Evolutionary conservation across 2,888 invertebrate genomes (phyloP).

Genomic region (Trichopria drosophilae): DNA sequence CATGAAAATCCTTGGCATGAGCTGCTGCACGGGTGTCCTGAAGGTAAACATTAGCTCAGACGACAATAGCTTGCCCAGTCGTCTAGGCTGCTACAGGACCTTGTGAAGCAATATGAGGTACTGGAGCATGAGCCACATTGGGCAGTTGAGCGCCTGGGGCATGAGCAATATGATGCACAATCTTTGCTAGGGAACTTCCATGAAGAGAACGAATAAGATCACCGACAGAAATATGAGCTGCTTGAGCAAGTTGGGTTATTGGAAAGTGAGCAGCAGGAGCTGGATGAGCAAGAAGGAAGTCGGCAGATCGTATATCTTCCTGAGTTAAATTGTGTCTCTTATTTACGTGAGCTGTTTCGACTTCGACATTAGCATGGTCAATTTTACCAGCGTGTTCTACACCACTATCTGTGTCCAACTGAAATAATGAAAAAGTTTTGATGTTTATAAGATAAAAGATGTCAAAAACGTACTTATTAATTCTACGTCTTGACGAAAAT

Average conservation of each 20-base stretch:
- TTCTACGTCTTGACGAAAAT: too few relatives aligned
- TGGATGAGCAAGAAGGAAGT: slow-evolving; percentile 29
- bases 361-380: slow-evolving; percentile 45
- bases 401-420: slow-evolving; percentile 44
- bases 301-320: slow-evolving; percentile 42
- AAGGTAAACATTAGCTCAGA: slow-evolving; percentile 39
- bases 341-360: slow-evolving; percentile 47
- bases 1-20: slow-evolving; percentile 43
- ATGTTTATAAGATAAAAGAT: too few relatives aligned
- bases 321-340: slow-evolving; percentile 44
- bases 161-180: too few relatives aligned
- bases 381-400: slow-evolving; percentile 48
- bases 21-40: slow-evolving; percentile 45
- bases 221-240: too few relatives aligned
- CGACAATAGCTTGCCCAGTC: slow-evolving; percentile 6
- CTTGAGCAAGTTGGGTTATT: slow-evolving; percentile 7
- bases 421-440: not conserved
- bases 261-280: slow-evolving; percentile 11
- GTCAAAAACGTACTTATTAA: too few relatives aligned
- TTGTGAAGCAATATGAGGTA: slow-evolving; percentile 6
- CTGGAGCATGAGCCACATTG: slow-evolving; percentile 5
- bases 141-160: slow-evolving; percentile 8
- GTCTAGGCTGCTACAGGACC: slow-evolving; percentile 6
- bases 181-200: too few relatives aligned
- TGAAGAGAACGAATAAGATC: too few relatives aligned